Evolutionary conservation across 2,888 invertebrate species (phyloP).

Genomic region (Leistus spinibarbis): DNA sequence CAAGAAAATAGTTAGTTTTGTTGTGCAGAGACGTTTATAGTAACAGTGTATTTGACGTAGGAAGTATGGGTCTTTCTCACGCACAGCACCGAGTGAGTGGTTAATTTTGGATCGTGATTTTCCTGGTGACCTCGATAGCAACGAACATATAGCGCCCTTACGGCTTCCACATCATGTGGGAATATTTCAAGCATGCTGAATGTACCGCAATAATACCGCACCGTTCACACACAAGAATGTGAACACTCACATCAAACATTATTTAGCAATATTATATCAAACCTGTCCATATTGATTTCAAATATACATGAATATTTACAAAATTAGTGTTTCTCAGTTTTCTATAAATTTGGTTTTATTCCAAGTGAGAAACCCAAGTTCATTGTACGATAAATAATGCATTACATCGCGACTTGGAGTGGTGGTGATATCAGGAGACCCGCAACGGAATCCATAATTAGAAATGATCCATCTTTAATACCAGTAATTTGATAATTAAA

Average conservation of each 20-base stretch:
- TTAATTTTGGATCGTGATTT: background rate
- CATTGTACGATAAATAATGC: background rate
- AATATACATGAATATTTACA: too few relatives aligned
- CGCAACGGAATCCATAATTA: conserved; percentile 35
- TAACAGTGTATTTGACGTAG: background rate
- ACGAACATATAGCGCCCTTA: background rate
- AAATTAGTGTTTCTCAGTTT: too few relatives aligned
- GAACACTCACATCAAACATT: background rate
- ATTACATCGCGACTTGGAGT: background rate
- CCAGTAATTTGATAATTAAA: conserved; percentile 36
- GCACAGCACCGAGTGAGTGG: background rate
- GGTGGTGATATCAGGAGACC: conserved; percentile 12
- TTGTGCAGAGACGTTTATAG: background rate
- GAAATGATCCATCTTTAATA: conserved; percentile 37
- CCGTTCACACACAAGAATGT: background rate
- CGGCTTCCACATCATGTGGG: background rate
- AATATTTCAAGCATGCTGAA: background rate
- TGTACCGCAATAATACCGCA: background rate
- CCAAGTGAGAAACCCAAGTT: background rate
- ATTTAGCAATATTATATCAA: background rate
- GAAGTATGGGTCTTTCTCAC: background rate
- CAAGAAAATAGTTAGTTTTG: too few relatives aligned
- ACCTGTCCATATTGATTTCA: background rate
- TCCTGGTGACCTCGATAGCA: background rate
- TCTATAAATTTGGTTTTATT: background rate